These are phyloP conservation scores for Abrostola triplasia DNA, from an alignment of 2,888 invertebrate species.

Conservation along the genomic window DNA sequence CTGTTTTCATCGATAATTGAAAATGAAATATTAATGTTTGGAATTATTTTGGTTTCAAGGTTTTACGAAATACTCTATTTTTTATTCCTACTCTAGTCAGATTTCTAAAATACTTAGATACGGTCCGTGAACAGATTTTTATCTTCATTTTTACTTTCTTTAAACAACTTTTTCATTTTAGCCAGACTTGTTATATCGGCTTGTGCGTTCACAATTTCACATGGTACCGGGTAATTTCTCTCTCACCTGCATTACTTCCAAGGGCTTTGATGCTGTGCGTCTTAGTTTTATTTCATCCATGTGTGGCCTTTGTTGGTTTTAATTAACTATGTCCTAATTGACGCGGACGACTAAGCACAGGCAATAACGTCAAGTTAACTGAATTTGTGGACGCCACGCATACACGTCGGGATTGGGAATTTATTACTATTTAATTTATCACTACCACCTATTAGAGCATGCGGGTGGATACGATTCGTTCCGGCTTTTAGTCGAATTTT, in stretches of 20 bases:
- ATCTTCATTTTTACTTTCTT: slow-evolving; percentile 25
- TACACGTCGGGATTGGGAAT: slow-evolving; percentile 52
- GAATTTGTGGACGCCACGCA: slow-evolving; percentile 69
- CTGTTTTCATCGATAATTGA: slow-evolving; percentile 38
- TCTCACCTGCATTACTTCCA: slow-evolving; percentile 14
- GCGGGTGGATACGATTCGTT: slow-evolving; percentile 58
- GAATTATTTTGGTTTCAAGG: slow-evolving; percentile 16
- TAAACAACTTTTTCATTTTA: slow-evolving; percentile 14
- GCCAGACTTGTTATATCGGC: neutral
- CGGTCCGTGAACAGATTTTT: slow-evolving; percentile 23
- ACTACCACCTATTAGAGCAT: slow-evolving; percentile 50
- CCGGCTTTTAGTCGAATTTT: slow-evolving; percentile 34
- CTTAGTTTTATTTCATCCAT: slow-evolving; percentile 53
- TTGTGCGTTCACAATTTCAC: neutral
- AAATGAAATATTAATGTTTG: slow-evolving; percentile 40
- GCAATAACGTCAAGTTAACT: slow-evolving; percentile 70
- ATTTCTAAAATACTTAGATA: slow-evolving; percentile 29
- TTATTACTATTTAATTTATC: slow-evolving; percentile 64
- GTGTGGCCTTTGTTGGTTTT: slow-evolving; percentile 60
- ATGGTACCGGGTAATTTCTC: slow-evolving; percentile 5
- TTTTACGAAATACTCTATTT: slow-evolving; percentile 4
- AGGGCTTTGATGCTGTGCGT: slow-evolving; percentile 23
- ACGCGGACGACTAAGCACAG: slow-evolving; percentile 64
- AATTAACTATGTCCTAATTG: slow-evolving; percentile 74
- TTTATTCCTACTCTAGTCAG: slow-evolving; percentile 23